A percentile compares a stretch with the other conserved stretches of the same genome.
Evolutionary conservation across 2,113 vertebrate species (phyloP).

Genomic region (Cyphomyrus discorhynchus): DNA sequence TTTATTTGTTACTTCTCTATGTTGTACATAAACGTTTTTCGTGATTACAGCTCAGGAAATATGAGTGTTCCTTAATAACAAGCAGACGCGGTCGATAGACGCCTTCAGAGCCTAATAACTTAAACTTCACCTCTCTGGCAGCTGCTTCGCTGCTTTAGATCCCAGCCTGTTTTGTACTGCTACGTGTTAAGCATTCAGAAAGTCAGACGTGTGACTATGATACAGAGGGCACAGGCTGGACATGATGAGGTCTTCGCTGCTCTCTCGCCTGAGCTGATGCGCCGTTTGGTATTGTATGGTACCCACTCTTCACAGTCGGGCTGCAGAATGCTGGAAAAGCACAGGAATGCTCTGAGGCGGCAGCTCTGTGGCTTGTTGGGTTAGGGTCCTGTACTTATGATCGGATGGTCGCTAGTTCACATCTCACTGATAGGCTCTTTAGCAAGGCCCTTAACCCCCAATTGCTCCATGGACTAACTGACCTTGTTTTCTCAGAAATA

Average conservation of each 20-base stretch:
- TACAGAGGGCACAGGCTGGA: not conserved
- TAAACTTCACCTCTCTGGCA: not conserved
- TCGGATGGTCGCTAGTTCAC: not conserved
- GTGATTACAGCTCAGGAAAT: not conserved
- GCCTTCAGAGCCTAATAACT: not conserved
- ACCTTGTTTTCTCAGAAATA: not conserved
- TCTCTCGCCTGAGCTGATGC: not conserved
- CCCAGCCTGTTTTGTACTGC: not conserved
- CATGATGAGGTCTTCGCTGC: not conserved
- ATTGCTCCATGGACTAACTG: not conserved
- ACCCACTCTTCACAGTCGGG: not conserved
- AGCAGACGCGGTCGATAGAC: not conserved
- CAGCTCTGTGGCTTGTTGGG: not conserved
- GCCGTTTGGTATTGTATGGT: not conserved
- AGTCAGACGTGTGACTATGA: not conserved
- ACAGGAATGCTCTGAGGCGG: not conserved
- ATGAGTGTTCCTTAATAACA: not conserved
- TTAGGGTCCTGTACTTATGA: not conserved
- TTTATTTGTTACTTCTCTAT: not conserved
- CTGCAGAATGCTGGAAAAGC: not conserved
- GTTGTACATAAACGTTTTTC: not conserved
- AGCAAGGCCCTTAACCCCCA: not conserved
- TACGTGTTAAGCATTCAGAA: not conserved
- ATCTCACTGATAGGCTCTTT: not conserved
- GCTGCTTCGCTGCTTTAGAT: not conserved